Evolutionary conservation across 1,140 invertebrate species (phyloP), one percentile per base, ranked within the genome.

Genomic region (Hylaeus anthracinus): DNA sequence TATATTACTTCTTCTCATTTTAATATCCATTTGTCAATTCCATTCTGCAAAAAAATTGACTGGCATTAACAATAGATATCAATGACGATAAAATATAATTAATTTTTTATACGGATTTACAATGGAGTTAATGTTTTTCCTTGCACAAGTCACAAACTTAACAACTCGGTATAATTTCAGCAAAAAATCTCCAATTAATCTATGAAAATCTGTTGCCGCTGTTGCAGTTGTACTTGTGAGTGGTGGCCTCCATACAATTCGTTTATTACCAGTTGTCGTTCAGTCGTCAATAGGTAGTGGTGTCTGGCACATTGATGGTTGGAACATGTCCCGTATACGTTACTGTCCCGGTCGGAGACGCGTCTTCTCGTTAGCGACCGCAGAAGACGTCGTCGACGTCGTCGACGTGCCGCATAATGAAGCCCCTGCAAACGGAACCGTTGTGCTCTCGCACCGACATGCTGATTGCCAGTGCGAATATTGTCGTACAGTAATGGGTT

Each of bases 381-480:
- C 39, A 10, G 58, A 74, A n/a, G 70, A 67, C 55, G 55, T 45
- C 53, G 64, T 65, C 64, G 71, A 51, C 77, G 67, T 53, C 81
- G 81, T 65, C 39, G 83, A 72, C 61, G 75, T 64, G 84, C 5
- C 39, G 80, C 74, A 83, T 87, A 87, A 88, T 87, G 82, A 86
- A 86, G 79, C 75, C 37, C 48, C 45, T 66, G 84, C 82, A 76
- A 86, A 89, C 79, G 72, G 75, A 81, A 87, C 64, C 82, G 86
- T 88, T 87, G 79, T 80, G 71, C 79, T 78, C 78, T 90, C 85
- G 85, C 86, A 90, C 82, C 77, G 77, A 86, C 70, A 82, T 90
- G 91, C 82, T 92, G 89, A 91, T 92, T 92, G 81, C 84, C 86
- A 75, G 76, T 81, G 86, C 85, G 90, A 90, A 90, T 91, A 89